These are phyloP conservation scores for Zoanthus solanderi DNA, from an alignment of 92 coral and sea anemone species.

Conservation along the genomic window DNA sequence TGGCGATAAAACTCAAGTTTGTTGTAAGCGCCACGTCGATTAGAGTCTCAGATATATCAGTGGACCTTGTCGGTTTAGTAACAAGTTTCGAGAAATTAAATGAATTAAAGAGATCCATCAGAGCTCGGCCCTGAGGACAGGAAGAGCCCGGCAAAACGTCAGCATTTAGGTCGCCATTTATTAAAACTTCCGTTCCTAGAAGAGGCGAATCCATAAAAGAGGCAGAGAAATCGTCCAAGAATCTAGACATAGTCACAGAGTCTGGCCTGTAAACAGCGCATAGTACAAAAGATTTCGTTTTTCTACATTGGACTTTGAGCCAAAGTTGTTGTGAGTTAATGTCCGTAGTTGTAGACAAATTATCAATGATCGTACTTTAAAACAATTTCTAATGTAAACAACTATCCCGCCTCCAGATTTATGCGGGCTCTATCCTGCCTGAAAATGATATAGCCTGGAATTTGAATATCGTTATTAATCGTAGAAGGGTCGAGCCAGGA, in stretches of 20 bases:
- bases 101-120: too few species aligned
- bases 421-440: conserved; percentile 66
- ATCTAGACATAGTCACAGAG: conserved; percentile 21
- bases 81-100: too few species aligned
- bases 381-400: conserved; percentile 54
- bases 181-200: not conserved
- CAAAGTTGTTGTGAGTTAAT: conserved; percentile 67
- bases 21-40: too few species aligned
- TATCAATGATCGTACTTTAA: conserved; percentile 39
- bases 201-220: not conserved
- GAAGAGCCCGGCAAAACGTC: too few species aligned
- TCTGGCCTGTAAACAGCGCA: conserved; percentile 65
- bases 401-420: conserved; percentile 64
- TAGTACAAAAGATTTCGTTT: conserved; percentile 55
- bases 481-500: conserved; percentile 66
- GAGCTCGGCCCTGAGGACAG: too few species aligned
- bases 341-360: conserved; percentile 48
- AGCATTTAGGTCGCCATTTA: too few species aligned
- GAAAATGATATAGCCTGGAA: conserved; percentile 67
- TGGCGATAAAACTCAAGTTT: too few species aligned
- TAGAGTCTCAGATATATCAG: too few species aligned
- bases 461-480: conserved; percentile 47
- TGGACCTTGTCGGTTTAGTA: too few species aligned
- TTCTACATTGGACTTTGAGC: conserved; percentile 65
- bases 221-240: conserved; percentile 54